Percentiles rank a stretch among this genome's conserved stretches.
phyloP scores from a whole-genome alignment of 2,888 invertebrate species.

The Smittia aterrima region DNA sequence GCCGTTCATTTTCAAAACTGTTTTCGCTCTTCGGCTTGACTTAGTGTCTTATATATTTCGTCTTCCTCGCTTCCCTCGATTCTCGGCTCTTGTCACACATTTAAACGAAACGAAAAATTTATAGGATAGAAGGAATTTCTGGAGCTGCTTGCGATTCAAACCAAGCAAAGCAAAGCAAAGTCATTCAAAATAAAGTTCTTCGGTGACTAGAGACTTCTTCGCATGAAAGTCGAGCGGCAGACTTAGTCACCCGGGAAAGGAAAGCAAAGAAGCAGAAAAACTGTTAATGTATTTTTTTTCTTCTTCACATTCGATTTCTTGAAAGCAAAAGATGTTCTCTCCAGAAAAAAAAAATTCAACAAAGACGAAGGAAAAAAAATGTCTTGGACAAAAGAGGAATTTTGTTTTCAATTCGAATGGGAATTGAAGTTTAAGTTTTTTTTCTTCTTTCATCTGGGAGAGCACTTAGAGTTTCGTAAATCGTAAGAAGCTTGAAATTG shows the following conservation, averaged over 20 bases:
- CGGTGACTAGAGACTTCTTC: neutral
- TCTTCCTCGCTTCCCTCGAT: constrained; percentile 6
- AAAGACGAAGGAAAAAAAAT: neutral
- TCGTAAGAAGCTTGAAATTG: no score
- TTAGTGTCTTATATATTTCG: constrained; percentile 38
- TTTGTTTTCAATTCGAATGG: constrained; percentile 9
- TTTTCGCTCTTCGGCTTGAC: constrained; percentile 34
- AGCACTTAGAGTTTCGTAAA: no score
- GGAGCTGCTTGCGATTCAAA: neutral
- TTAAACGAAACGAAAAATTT: neutral
- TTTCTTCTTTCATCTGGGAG: neutral
- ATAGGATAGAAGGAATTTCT: constrained; percentile 3
- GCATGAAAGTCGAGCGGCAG: neutral
- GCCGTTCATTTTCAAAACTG: constrained; percentile 9
- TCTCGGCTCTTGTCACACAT: constrained; percentile 29
- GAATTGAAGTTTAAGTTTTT: neutral
- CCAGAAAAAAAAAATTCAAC: neutral
- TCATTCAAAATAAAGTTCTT: neutral
- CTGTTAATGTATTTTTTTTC: constrained; percentile 17
- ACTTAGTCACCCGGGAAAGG: neutral
- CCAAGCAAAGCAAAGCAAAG: neutral
- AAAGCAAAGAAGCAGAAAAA: neutral
- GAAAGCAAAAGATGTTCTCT: constrained; percentile 21
- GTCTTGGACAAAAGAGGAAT: neutral
- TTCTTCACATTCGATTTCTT: constrained; percentile 8